phyloP scores from a whole-genome alignment of 2,113 vertebrate genomes.

The Catharus bicknelli region DNA sequence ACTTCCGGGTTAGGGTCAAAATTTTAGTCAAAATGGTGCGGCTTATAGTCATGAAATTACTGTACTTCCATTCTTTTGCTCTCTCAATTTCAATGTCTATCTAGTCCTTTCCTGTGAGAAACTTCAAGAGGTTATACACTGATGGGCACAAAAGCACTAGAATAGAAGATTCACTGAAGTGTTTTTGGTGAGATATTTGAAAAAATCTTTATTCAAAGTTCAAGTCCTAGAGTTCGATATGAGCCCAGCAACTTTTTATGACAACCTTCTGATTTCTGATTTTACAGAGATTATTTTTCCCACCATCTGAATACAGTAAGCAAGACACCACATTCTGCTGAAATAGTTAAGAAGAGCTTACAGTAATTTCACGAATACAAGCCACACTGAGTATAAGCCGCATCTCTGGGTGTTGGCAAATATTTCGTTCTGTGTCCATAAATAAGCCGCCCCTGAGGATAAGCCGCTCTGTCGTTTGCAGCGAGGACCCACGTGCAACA shows the following conservation, averaged over 20 bases:
- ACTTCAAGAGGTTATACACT: neutral
- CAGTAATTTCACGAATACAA: no score
- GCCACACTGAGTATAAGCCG: no score
- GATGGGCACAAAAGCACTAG: neutral
- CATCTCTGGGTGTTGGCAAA: no score
- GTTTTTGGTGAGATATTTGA: neutral
- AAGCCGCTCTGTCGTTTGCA: no score
- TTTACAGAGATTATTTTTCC: neutral
- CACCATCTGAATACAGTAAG: neutral
- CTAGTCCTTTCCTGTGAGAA: neutral
- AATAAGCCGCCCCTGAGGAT: no score
- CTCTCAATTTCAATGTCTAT: neutral
- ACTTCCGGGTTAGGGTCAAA: no score
- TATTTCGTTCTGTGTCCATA: no score
- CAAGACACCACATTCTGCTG: neutral
- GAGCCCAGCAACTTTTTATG: neutral
- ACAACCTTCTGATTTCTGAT: neutral
- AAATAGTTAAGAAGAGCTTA: neutral
- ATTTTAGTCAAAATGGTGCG: no score
- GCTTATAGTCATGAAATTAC: no score
- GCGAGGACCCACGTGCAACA: no score
- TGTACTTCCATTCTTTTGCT: neutral
- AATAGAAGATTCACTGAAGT: fast-evolving
- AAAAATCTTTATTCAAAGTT: neutral
- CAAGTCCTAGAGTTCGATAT: neutral